These are phyloP conservation scores for Elanus axillaris DNA, from an alignment of 2,113 vertebrate genomes.

Conservation along the genomic window DNA sequence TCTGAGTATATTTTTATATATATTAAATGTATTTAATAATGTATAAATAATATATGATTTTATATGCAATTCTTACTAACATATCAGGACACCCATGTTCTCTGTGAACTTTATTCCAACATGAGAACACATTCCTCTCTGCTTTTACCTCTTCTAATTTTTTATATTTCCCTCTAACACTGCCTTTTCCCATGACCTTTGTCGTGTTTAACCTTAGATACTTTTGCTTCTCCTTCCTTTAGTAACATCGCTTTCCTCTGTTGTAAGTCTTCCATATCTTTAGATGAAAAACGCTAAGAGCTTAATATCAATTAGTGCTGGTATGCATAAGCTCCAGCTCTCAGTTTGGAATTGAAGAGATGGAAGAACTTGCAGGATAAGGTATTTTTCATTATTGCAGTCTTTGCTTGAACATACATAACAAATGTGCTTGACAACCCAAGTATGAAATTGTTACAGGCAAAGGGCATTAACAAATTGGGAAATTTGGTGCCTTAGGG, in stretches of 20 bases:
- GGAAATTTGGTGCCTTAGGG: constrained; percentile 40
- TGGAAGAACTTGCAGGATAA: constrained; percentile 3
- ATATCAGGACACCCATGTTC: too few species aligned
- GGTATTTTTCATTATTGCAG: not conserved
- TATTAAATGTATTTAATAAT: too few species aligned
- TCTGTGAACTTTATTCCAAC: too few species aligned
- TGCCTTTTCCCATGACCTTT: too few species aligned
- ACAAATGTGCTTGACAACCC: constrained; percentile 39
- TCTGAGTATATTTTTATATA: too few species aligned
- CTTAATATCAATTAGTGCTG: not conserved
- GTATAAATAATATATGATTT: too few species aligned
- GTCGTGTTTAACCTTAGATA: not conserved
- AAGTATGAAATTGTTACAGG: constrained; percentile 57
- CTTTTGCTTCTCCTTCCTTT: not conserved
- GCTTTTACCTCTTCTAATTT: too few species aligned
- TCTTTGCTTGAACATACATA: constrained; percentile 1
- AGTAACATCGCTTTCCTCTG: not conserved
- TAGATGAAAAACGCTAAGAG: not conserved
- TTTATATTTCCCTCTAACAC: too few species aligned
- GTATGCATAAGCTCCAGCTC: not conserved
- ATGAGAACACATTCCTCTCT: too few species aligned
- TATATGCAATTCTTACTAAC: too few species aligned
- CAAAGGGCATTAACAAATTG: constrained; percentile 41
- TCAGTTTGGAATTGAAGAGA: not conserved
- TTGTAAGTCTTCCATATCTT: not conserved